Conservation (phyloP, 2,113 vertebrate genomes). For the Drymodes brunneopygia region DNA sequence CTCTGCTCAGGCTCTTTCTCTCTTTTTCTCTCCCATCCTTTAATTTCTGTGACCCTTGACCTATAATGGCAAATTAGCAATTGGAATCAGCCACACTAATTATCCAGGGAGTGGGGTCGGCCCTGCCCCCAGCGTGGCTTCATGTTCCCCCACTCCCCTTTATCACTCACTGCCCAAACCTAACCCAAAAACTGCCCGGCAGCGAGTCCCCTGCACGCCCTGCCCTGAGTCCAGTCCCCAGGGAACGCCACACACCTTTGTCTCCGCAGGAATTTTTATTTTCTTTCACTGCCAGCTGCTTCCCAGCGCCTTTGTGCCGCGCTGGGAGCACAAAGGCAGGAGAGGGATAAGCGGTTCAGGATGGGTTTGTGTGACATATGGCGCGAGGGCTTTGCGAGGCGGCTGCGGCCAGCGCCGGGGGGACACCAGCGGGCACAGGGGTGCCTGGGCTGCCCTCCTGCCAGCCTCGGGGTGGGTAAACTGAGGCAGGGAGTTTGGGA, state of each 20-base stretch:
- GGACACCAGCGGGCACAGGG: fast-evolving
- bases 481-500: not conserved
- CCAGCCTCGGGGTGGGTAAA: not conserved
- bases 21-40: not conserved
- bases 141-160: fast-evolving
- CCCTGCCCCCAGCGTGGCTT: not conserved
- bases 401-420: fast-evolving
- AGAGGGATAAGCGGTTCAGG: not conserved
- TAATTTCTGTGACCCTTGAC: not conserved
- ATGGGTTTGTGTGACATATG: not conserved
- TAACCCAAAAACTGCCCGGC: fast-evolving
- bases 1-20: not conserved
- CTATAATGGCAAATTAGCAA: not conserved
- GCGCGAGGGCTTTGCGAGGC: not conserved
- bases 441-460: not conserved
- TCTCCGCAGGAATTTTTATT: not conserved
- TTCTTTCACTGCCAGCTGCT: not conserved
- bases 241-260: not conserved
- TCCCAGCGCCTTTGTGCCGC: not conserved
- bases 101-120: fast-evolving
- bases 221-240: not conserved
- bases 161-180: not conserved
- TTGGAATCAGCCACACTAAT: not conserved
- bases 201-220: fast-evolving
- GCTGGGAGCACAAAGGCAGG: not conserved